A percentile compares a stretch with the other conserved stretches of the same genome.
Conservation (phyloP, 2,888 invertebrate species). For the Stenchaetothrips biformis region DNA sequence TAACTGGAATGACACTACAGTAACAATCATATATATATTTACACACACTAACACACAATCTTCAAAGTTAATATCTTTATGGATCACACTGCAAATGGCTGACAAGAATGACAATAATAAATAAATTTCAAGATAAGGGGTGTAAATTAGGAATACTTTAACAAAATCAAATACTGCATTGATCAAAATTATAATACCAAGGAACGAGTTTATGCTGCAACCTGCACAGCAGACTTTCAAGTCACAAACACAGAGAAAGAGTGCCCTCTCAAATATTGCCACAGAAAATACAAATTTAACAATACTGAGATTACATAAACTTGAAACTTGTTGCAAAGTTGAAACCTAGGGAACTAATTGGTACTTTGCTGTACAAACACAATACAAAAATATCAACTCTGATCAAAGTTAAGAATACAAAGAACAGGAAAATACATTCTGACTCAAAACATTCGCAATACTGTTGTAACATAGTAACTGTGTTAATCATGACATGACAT, state of each 20-base stretch:
- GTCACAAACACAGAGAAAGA: background rate
- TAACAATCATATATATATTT: no score
- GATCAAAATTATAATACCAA: background rate
- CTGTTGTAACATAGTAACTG: background rate
- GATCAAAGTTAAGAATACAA: background rate
- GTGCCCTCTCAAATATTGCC: background rate
- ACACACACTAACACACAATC: background rate
- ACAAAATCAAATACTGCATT: background rate
- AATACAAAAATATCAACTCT: background rate
- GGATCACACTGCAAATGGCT: background rate
- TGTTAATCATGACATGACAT: background rate
- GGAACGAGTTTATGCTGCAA: background rate
- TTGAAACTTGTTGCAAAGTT: background rate
- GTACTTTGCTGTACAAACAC: background rate
- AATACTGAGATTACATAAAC: slow-evolving; percentile 3
- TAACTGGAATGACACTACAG: no score
- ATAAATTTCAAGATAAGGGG: background rate
- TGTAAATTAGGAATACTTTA: background rate
- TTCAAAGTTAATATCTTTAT: background rate
- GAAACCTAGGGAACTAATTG: background rate
- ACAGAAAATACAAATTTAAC: background rate
- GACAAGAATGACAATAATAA: background rate
- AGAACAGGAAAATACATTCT: background rate
- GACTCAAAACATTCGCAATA: background rate
- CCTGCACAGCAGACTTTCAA: background rate